Evolutionary conservation across 2,888 invertebrate genomes (phyloP).

Genomic region (Phaonia tiefii): DNA sequence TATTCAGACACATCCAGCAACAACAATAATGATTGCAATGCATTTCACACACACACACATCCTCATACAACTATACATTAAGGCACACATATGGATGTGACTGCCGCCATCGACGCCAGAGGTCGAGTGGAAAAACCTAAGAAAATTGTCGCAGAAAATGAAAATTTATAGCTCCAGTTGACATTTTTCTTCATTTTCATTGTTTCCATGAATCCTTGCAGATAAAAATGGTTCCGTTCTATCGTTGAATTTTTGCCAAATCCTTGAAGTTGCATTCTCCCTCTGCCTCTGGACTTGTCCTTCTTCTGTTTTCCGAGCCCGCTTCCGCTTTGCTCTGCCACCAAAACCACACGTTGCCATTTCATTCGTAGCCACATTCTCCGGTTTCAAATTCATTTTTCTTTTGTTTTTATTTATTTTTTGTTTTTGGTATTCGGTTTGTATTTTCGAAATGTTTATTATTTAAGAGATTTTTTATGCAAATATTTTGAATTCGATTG

Average conservation of each 20-base stretch:
- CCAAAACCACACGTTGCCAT: not conserved
- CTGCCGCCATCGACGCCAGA: slow-evolving; percentile 64
- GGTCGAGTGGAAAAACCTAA: slow-evolving; percentile 74
- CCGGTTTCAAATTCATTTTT: slow-evolving; percentile 19
- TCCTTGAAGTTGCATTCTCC: slow-evolving; percentile 62
- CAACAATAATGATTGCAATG: slow-evolving; percentile 47
- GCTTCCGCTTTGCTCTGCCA: slow-evolving; percentile 18
- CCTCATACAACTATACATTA: too few relatives aligned
- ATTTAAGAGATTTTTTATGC: slow-evolving; percentile 62
- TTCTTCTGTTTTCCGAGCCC: too few relatives aligned
- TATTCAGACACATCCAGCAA: slow-evolving; percentile 11
- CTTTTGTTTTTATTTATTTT: too few relatives aligned
- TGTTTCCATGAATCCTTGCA: slow-evolving; percentile 65
- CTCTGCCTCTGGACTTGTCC: slow-evolving; percentile 40
- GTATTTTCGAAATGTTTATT: slow-evolving; percentile 52
- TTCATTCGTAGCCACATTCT: slow-evolving; percentile 12
- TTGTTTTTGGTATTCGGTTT: slow-evolving; percentile 41
- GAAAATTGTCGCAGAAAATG: slow-evolving; percentile 73
- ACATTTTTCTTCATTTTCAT: slow-evolving; percentile 63
- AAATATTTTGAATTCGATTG: slow-evolving; percentile 46
- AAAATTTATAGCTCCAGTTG: slow-evolving; percentile 63
- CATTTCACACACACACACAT: slow-evolving; percentile 45
- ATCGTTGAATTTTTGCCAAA: slow-evolving; percentile 69
- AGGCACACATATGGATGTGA: slow-evolving; percentile 11
- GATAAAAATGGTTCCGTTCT: slow-evolving; percentile 67